phyloP scores from a whole-genome alignment of 2,888 invertebrate genomes.

The Cartodere bifasciata region DNA sequence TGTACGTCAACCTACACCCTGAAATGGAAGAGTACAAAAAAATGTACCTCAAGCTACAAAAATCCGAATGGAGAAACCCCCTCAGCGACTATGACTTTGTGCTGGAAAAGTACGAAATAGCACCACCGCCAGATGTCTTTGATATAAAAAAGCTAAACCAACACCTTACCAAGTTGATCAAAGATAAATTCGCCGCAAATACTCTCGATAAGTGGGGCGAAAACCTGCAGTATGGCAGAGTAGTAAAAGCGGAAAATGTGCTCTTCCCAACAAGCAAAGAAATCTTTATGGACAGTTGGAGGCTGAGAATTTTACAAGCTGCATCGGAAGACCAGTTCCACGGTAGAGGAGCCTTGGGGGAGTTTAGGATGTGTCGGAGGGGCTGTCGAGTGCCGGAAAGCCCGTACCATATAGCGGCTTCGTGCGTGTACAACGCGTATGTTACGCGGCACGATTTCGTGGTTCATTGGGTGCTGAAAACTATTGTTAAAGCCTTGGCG shows the following conservation, averaged over 20 bases:
- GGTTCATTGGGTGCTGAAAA: conserved; percentile 14
- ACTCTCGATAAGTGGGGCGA: conserved; percentile 9
- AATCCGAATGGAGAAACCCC: conserved; percentile 10
- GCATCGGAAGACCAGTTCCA: conserved; percentile 18
- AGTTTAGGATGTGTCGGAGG: conserved; percentile 9
- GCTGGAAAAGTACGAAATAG: conserved; percentile 6
- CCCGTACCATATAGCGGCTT: conserved; percentile 16
- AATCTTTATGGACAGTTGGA: conserved; percentile 12
- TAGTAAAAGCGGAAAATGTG: conserved; percentile 6
- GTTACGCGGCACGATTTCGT: conserved; percentile 16
- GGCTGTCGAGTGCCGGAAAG: conserved; percentile 13
- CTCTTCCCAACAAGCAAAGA: conserved; percentile 10
- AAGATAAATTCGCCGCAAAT: neutral
- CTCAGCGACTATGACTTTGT: conserved; percentile 9
- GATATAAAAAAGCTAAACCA: no score
- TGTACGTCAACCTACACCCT: conserved; percentile 9
- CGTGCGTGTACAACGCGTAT: conserved; percentile 13
- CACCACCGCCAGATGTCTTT: no score
- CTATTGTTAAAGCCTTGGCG: conserved; percentile 10
- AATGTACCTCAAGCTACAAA: conserved; percentile 9
- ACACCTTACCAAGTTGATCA: no score
- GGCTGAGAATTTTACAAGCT: conserved; percentile 11
- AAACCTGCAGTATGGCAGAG: conserved; percentile 14
- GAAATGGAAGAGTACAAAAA: conserved; percentile 6
- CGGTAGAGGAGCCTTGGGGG: conserved; percentile 10